Percentiles rank a stretch among this genome's conserved stretches.
phyloP scores from a whole-genome alignment of 2,113 vertebrate species.

The Corydoras sp. region DNA sequence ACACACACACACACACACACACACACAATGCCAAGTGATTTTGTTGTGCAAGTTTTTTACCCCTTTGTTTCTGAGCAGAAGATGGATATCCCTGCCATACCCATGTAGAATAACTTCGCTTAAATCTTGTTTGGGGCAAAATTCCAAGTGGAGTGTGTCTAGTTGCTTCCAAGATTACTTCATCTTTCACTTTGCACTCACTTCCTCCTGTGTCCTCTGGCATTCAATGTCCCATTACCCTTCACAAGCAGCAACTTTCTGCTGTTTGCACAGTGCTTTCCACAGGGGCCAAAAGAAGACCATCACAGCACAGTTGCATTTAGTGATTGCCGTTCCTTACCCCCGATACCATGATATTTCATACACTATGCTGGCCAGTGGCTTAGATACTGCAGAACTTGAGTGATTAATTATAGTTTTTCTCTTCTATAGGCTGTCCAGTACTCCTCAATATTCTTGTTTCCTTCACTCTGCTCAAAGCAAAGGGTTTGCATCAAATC shows the following conservation, averaged over 20 bases:
- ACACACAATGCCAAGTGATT: slow-evolving; percentile 12
- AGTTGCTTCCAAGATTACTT: slow-evolving; percentile 75
- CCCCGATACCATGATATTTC: slow-evolving; percentile 41
- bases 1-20: slow-evolving; percentile 8
- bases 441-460: slow-evolving; percentile 1
- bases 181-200: slow-evolving; percentile 66
- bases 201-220: slow-evolving; percentile 70
- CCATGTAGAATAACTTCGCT: slow-evolving; percentile 75
- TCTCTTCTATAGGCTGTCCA: slow-evolving; percentile 18
- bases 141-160: slow-evolving; percentile 74
- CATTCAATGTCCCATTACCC: slow-evolving; percentile 76
- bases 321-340: slow-evolving; percentile 56
- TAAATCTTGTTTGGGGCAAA: slow-evolving; percentile 76
- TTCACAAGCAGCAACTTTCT: slow-evolving; percentile 73
- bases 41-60: slow-evolving; percentile 53
- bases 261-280: slow-evolving; percentile 71
- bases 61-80: slow-evolving; percentile 61
- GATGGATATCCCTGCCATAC: slow-evolving; percentile 71
- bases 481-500: slow-evolving; percentile 22
- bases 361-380: slow-evolving; percentile 38
- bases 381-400: slow-evolving; percentile 33
- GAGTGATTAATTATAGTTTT: slow-evolving; percentile 41
- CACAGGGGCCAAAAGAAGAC: slow-evolving; percentile 63
- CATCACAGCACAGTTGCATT: slow-evolving; percentile 53
- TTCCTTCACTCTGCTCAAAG: slow-evolving; percentile 21